phyloP scores from a whole-genome alignment of 35 echinoderm and acorn worm species.

The Acanthaster planci region DNA sequence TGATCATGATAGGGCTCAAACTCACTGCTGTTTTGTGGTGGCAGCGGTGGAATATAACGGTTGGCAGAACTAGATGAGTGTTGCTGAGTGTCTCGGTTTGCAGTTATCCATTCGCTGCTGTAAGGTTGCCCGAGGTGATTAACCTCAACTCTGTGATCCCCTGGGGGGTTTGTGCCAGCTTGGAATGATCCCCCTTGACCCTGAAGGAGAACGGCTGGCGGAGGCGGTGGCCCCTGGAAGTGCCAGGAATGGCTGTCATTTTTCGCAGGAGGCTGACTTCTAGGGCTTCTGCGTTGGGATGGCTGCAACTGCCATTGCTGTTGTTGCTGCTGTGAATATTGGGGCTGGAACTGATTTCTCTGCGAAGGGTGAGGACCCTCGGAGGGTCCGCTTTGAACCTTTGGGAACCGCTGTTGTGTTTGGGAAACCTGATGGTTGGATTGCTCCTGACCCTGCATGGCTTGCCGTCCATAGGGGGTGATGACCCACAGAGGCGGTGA shows the following conservation, averaged over 20 bases:
- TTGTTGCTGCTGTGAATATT: background rate
- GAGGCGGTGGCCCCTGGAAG: background rate
- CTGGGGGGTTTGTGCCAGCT: background rate
- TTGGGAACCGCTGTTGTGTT: background rate
- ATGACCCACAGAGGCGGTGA: slow-evolving; percentile 85
- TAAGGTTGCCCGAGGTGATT: too few relatives aligned
- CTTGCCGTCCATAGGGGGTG: slow-evolving; percentile 42
- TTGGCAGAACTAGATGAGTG: background rate
- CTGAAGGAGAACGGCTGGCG: slow-evolving; percentile 13
- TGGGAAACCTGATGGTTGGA: background rate
- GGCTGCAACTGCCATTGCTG: slow-evolving; percentile 11
- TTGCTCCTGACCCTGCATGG: background rate
- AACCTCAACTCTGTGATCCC: background rate
- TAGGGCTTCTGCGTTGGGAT: background rate
- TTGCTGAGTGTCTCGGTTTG: slow-evolving; percentile 6
- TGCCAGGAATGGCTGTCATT: background rate
- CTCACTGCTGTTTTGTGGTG: background rate
- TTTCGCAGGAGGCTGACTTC: background rate
- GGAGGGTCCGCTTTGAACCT: background rate
- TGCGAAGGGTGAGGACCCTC: background rate
- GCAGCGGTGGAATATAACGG: background rate
- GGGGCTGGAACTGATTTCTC: background rate
- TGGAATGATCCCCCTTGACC: background rate
- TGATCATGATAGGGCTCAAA: slow-evolving; percentile 10
- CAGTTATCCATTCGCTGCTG: background rate